Conservation (phyloP, 1,140 invertebrate genomes). For the Diorhabda carinulata region DNA sequence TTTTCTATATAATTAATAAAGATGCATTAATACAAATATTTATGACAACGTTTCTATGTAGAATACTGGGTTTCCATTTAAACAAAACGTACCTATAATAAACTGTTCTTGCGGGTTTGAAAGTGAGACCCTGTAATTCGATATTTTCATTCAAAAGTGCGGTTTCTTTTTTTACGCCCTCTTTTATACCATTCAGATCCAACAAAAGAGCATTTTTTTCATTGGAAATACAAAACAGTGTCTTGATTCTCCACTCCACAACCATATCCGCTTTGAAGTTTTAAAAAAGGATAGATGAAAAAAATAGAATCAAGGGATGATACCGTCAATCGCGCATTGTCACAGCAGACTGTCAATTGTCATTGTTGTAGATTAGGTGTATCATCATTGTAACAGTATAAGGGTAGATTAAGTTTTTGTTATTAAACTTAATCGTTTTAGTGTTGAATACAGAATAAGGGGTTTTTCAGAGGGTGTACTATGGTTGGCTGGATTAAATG, state of each 20-base stretch:
- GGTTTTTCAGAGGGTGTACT: not conserved
- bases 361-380: slow-evolving; percentile 2
- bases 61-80: too few species aligned
- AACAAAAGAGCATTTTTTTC: not conserved
- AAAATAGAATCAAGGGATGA: slow-evolving; percentile 1
- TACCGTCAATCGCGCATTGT: not conserved
- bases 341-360: not conserved
- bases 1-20: too few species aligned
- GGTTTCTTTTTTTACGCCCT: not conserved
- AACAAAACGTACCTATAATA: too few species aligned
- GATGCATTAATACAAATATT: too few species aligned
- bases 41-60: too few species aligned
- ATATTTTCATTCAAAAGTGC: not conserved
- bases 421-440: slow-evolving; percentile 1
- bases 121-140: not conserved
- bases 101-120: not conserved
- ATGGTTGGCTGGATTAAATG: slow-evolving; percentile 2
- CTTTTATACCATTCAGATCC: not conserved
- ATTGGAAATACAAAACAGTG: not conserved
- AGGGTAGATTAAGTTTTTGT: slow-evolving; percentile 2
- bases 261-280: not conserved
- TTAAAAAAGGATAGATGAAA: not conserved
- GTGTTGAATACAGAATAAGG: not conserved
- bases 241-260: slow-evolving; percentile 1
- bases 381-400: not conserved